Conservation (phyloP, 2,113 vertebrate genomes). For the Electrona antarctica region DNA sequence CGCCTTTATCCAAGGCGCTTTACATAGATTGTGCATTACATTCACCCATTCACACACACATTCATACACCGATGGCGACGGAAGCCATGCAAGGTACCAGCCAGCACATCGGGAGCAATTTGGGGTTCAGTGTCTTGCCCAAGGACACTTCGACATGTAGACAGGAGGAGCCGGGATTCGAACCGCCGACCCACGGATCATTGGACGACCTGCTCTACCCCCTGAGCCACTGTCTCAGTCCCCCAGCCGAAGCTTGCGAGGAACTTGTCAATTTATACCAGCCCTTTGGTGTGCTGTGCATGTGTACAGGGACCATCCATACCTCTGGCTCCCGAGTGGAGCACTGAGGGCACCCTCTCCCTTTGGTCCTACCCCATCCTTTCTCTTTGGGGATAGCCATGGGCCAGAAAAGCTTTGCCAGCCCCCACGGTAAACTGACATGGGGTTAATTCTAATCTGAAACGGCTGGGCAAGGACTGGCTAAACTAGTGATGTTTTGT, state of each 20-base stretch:
- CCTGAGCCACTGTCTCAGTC: constrained; percentile 67
- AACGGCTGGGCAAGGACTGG: constrained; percentile 28
- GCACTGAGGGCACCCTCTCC: constrained; percentile 97
- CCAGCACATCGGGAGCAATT: too few relatives aligned
- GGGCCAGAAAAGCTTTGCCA: constrained; percentile 98
- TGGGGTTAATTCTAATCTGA: constrained; percentile 13
- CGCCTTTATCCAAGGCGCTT: too few relatives aligned
- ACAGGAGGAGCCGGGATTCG: too few relatives aligned
- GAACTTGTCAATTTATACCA: constrained; percentile 49
- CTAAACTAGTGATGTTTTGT: neutral
- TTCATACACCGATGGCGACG: too few relatives aligned
- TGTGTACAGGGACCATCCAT: constrained; percentile 92
- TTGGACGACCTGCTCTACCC: too few relatives aligned
- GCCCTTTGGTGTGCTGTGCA: constrained; percentile 57
- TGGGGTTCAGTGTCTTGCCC: too few relatives aligned
- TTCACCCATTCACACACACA: too few relatives aligned
- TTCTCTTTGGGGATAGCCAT: constrained; percentile 99
- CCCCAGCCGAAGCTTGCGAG: constrained; percentile 44
- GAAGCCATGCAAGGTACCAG: too few relatives aligned
- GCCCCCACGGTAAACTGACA: constrained; percentile 91
- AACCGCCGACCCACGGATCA: too few relatives aligned
- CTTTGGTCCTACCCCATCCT: constrained; percentile 97
- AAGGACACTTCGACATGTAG: too few relatives aligned
- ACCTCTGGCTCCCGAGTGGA: constrained; percentile 95
- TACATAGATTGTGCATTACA: too few relatives aligned